These are phyloP conservation scores for Phyllotreta striolata DNA, from an alignment of 2,888 invertebrate genomes.

Conservation along the genomic window DNA sequence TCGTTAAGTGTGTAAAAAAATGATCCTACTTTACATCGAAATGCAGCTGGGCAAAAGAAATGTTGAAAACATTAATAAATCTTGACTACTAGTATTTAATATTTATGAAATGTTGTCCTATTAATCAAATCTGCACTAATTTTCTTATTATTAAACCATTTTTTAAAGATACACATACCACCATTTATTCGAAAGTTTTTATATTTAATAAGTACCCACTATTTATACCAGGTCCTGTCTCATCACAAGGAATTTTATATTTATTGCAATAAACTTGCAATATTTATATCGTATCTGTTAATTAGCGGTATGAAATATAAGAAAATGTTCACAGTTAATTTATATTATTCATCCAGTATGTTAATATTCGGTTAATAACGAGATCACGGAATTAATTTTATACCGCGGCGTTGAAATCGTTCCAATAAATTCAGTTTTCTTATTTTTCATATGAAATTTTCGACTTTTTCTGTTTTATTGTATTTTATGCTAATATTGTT, in stretches of 20 bases:
- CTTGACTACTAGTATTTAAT: slow-evolving; percentile 14
- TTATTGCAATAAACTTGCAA: slow-evolving; percentile 3
- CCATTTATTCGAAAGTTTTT: background rate
- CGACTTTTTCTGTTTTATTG: too few relatives aligned
- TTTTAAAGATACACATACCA: slow-evolving; percentile 9
- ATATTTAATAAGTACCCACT: background rate
- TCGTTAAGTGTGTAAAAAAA: slow-evolving; percentile 2
- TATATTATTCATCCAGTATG: slow-evolving; percentile 17
- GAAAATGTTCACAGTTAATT: slow-evolving; percentile 13
- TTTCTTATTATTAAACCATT: slow-evolving; percentile 15
- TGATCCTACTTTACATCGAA: slow-evolving; percentile 8
- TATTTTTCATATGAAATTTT: too few relatives aligned
- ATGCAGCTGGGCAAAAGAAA: slow-evolving; percentile 15
- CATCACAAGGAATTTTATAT: slow-evolving; percentile 16
- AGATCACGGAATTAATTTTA: slow-evolving; percentile 1
- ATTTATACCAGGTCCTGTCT: slow-evolving; percentile 7
- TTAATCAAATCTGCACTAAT: slow-evolving; percentile 18
- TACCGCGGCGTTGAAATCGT: background rate
- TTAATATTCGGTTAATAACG: slow-evolving; percentile 17
- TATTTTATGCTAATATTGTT: too few relatives aligned
- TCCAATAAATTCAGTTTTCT: too few relatives aligned
- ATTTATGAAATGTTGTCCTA: slow-evolving; percentile 2
- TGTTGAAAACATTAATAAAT: slow-evolving; percentile 13
- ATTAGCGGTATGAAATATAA: slow-evolving; percentile 8
- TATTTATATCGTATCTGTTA: slow-evolving; percentile 6